Percentiles rank a stretch among this genome's conserved stretches.
phyloP scores from a whole-genome alignment of 2,797 vertebrate species.

The Podargus strigoides region DNA sequence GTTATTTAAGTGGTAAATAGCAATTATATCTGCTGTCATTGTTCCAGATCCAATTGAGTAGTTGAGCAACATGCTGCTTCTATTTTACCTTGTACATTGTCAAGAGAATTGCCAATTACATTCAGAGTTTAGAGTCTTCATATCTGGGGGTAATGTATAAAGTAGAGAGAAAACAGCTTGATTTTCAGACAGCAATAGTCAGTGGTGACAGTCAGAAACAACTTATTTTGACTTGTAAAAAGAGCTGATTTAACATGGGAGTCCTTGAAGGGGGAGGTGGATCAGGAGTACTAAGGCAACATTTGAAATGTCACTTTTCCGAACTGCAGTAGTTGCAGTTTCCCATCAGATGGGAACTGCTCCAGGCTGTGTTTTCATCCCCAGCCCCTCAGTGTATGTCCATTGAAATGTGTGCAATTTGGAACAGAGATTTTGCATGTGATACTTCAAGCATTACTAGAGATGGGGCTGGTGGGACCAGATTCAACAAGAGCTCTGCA shows the following conservation, averaged over 20 bases:
- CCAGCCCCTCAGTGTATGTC: rapidly evolving
- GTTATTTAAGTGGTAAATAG: slow-evolving; percentile 40
- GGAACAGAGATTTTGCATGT: not conserved
- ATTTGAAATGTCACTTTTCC: not conserved
- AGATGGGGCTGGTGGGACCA: not conserved
- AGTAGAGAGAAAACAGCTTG: slow-evolving; percentile 62
- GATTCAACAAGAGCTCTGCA: not conserved
- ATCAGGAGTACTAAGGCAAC: not conserved
- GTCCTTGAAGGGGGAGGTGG: not conserved
- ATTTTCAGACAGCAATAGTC: slow-evolving; percentile 45
- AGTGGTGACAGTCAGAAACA: slow-evolving; percentile 39
- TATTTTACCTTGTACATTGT: slow-evolving; percentile 66
- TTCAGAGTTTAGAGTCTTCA: slow-evolving; percentile 59
- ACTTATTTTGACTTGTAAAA: slow-evolving; percentile 45
- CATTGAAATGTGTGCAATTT: not conserved
- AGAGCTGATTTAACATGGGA: not conserved
- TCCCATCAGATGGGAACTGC: not conserved
- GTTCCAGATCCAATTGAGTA: slow-evolving; percentile 52
- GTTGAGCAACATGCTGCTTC: slow-evolving; percentile 45
- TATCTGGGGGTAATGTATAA: slow-evolving; percentile 12
- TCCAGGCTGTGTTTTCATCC: not conserved
- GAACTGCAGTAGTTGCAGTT: not conserved
- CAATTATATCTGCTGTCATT: slow-evolving; percentile 16
- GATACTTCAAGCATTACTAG: not conserved
- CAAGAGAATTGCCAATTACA: slow-evolving; percentile 66